phyloP scores from a whole-genome alignment of 2,113 vertebrate genomes.

The Casuarius casuarius region DNA sequence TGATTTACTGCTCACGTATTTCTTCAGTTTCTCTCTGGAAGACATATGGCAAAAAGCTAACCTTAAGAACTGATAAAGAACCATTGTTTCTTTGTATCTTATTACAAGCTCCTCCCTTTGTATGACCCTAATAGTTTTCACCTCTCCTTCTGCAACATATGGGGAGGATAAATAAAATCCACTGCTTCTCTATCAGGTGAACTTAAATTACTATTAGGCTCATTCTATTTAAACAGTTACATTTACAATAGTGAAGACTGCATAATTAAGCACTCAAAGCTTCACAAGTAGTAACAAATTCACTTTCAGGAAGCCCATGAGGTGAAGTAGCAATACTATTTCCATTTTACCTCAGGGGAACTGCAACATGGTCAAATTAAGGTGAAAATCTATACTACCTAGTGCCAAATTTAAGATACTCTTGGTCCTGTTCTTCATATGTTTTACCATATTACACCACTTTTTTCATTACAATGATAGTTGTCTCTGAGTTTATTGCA shows the following conservation, averaged over 20 bases:
- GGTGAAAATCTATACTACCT: background rate
- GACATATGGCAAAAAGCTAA: background rate
- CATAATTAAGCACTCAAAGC: background rate
- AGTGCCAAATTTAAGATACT: background rate
- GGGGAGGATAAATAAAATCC: background rate
- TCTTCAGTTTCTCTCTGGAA: background rate
- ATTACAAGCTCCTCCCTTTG: background rate
- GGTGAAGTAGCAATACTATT: background rate
- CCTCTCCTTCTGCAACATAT: background rate
- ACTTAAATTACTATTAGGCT: background rate
- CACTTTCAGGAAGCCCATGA: background rate
- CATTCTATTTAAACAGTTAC: background rate
- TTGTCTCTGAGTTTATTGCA: rapidly evolving
- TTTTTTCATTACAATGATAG: background rate
- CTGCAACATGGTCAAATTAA: background rate
- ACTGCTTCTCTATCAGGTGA: background rate
- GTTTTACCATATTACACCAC: background rate
- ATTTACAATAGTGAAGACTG: background rate
- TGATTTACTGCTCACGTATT: background rate
- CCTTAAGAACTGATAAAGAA: background rate
- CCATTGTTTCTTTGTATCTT: background rate
- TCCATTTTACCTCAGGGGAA: background rate
- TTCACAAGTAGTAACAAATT: background rate
- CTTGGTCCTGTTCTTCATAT: background rate
- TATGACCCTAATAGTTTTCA: background rate